Percentiles rank a stretch among this genome's conserved stretches.
Evolutionary conservation across 2,797 vertebrate species (phyloP).

Genomic region (Gymnoscopelus braueri): DNA sequence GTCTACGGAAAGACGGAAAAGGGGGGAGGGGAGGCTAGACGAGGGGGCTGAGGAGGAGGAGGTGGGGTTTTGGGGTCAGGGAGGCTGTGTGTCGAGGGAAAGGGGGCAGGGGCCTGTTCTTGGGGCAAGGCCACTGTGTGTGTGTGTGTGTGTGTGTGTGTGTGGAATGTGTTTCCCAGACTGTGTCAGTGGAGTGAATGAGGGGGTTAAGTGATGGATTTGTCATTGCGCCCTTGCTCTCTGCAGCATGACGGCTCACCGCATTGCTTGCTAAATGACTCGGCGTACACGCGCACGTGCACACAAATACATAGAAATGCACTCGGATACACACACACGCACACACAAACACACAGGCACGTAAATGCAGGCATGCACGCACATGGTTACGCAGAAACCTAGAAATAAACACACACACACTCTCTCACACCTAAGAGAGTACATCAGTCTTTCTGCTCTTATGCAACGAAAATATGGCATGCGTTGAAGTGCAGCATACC

Average conservation of each 20-base stretch:
- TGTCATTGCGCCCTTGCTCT: constrained; percentile 58
- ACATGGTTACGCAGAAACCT: constrained; percentile 19
- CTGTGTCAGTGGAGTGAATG: constrained; percentile 51
- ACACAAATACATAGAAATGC: constrained; percentile 24
- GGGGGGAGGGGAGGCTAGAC: background rate
- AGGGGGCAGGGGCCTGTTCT: constrained; percentile 3
- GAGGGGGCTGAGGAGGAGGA: background rate
- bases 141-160: background rate
- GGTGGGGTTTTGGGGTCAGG: constrained; percentile 1
- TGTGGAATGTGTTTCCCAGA: constrained; percentile 41
- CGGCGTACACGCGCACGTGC: constrained; percentile 14
- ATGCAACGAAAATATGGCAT: constrained; percentile 16
- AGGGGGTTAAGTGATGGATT: constrained; percentile 74
- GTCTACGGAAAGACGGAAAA: constrained; percentile 8
- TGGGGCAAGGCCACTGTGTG: constrained; percentile 7
- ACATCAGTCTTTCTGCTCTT: background rate
- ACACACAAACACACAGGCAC: constrained; percentile 7
- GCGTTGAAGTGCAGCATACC: background rate
- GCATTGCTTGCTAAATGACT: constrained; percentile 50
- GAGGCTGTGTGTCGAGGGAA: background rate
- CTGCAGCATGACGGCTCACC: constrained; percentile 46
- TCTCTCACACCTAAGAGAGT: constrained; percentile 7
- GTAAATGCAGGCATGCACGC: background rate
- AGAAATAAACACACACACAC: constrained; percentile 16
- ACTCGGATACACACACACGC: constrained; percentile 17